Base-by-base conservation (phyloP, 2,888 invertebrate genomes). In the Lochmaea capreae region DNA sequence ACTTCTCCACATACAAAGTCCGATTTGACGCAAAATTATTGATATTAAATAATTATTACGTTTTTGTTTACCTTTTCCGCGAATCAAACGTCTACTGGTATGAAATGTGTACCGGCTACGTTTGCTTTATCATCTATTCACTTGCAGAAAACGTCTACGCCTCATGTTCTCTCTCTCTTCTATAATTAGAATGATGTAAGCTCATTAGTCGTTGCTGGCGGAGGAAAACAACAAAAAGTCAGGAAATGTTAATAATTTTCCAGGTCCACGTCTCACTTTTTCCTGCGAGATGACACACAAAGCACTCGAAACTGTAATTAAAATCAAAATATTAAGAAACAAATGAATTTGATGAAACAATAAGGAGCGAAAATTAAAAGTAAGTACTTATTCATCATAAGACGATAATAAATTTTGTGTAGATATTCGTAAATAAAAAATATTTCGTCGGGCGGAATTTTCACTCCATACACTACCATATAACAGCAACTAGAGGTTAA, bases 51-150 rank as follows among this genome's bases (percentile, higher is more conserved):
- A 33, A 59, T 39, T 33, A 39, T n/a, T 33, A 33, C 63, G 43
- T 46, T 63, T 63, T 63, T 70, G 46, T 65, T 65, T 62, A 71
- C 57, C 58, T 65, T 43, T 70, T 18, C 16, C 33, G 67, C 63
- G 52, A 42, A 18, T 67, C 52, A 46, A 57, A 63, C 68, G 68
- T 62, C 62, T 39, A 57, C 58, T 49, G 39, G 42, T 49, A 39
- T 54, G 52, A 42, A 67, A 58, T 70, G 69, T 66, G 72, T 42
- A 76, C 80, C 81, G 63, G 42, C 65, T 14, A 58, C 39, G 14
- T 26, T n/a, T 76, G 77, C 76, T 78, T 77, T 80, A 81, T 82
- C 82, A 81, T 79, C 80, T 80, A 78, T 76, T 74, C 79, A 74
- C 75, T 73, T 78, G 76, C 77, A 78, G 78, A 77, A 79, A 76